Percentiles rank a stretch among this genome's conserved stretches.
These are phyloP conservation scores for Scatophagus argus DNA, from an alignment of 2,113 vertebrate genomes.

Conservation along the genomic window DNA sequence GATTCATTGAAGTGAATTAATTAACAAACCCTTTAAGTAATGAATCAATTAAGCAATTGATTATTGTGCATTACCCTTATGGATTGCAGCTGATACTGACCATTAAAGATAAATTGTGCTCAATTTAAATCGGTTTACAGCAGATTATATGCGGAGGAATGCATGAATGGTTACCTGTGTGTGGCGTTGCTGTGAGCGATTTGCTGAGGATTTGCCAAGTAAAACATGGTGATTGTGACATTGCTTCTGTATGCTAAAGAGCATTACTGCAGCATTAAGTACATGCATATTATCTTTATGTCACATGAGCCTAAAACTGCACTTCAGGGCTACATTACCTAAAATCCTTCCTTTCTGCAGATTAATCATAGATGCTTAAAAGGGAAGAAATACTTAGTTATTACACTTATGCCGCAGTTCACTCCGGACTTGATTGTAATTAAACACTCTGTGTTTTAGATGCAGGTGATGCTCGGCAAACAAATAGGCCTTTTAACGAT, in stretches of 20 bases:
- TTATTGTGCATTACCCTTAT: constrained; percentile 63
- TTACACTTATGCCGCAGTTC: constrained; percentile 54
- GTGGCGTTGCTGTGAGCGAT: constrained; percentile 32
- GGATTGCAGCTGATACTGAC: constrained; percentile 69
- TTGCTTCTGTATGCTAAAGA: constrained; percentile 58
- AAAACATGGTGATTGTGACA: constrained; percentile 50
- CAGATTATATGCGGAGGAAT: constrained; percentile 55
- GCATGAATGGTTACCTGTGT: constrained; percentile 46
- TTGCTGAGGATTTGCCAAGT: constrained; percentile 56
- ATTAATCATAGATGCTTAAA: constrained; percentile 70
- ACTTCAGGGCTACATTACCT: constrained; percentile 62
- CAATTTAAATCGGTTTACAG: constrained; percentile 62
- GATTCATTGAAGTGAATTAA: constrained; percentile 75
- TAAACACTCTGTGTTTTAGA: constrained; percentile 56
- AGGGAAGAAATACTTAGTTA: constrained; percentile 60
- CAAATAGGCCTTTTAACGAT: constrained; percentile 3
- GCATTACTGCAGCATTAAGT: constrained; percentile 70
- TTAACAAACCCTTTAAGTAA: constrained; percentile 74
- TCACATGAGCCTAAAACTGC: constrained; percentile 66
- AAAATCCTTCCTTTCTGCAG: constrained; percentile 65
- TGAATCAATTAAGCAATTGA: constrained; percentile 78
- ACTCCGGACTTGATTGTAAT: constrained; percentile 51
- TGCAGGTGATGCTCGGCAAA: constrained; percentile 48
- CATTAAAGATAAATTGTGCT: constrained; percentile 68
- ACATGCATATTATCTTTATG: constrained; percentile 71